Conservation (phyloP, 2,888 invertebrate genomes). For the Ariolimax columbianus region DNA sequence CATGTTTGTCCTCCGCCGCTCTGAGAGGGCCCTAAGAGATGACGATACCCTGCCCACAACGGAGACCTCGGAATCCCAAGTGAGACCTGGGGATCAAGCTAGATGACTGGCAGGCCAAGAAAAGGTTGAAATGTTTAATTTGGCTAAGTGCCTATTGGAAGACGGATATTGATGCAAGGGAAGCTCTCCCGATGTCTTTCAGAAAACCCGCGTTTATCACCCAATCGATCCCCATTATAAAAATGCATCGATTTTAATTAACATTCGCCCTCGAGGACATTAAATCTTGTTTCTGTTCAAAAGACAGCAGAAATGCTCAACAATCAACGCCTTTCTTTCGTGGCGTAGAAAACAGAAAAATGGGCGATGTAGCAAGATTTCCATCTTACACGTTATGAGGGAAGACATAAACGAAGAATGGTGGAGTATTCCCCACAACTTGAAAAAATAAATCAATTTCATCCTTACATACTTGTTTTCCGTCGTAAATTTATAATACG, state of each 20-base stretch:
- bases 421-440: not conserved
- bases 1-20: slow-evolving; percentile 49
- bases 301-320: not conserved
- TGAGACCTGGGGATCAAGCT: slow-evolving; percentile 23
- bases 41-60: slow-evolving; percentile 50
- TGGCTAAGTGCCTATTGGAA: slow-evolving; percentile 49
- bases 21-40: slow-evolving; percentile 40
- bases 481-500: too few relatives aligned
- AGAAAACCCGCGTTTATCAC: slow-evolving; percentile 40
- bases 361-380: not conserved
- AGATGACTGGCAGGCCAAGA: slow-evolving; percentile 18
- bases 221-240: slow-evolving; percentile 49
- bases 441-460: not conserved
- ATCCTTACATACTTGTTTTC: too few relatives aligned
- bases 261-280: slow-evolving; percentile 33
- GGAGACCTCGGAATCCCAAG: slow-evolving; percentile 12
- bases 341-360: not conserved
- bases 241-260: slow-evolving; percentile 57
- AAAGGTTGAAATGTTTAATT: slow-evolving; percentile 46
- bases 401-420: not conserved
- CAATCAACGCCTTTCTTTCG: not conserved
- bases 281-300: slow-evolving; percentile 41
- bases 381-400: not conserved
- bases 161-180: slow-evolving; percentile 50
- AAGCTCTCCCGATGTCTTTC: slow-evolving; percentile 45